Evolutionary conservation across 1,140 invertebrate species (phyloP).

Genomic region (Macrocentrus cingulum): DNA sequence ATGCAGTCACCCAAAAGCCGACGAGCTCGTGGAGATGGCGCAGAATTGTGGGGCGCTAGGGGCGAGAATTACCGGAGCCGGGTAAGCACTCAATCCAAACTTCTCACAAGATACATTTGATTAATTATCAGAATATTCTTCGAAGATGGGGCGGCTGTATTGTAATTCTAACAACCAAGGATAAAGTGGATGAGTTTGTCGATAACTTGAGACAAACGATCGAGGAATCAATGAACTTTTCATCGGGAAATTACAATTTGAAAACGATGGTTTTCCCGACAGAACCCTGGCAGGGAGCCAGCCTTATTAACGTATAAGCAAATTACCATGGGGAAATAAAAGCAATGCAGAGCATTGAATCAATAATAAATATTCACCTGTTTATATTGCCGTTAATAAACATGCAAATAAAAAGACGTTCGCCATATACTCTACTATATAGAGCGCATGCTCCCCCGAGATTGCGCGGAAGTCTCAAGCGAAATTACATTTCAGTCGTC

Average conservation of each 20-base stretch:
- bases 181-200: slow-evolving; percentile 71
- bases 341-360: slow-evolving; percentile 1
- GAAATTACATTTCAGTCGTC: slow-evolving; percentile 35
- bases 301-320: slow-evolving; percentile 15
- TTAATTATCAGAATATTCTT: too few relatives aligned
- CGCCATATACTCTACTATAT: too few relatives aligned
- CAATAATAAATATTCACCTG: slow-evolving; percentile 6
- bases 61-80: slow-evolving; percentile 90
- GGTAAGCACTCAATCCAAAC: too few relatives aligned
- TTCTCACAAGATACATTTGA: too few relatives aligned
- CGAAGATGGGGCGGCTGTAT: slow-evolving; percentile 93
- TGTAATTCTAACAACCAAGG: slow-evolving; percentile 78
- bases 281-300: slow-evolving; percentile 63
- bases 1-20: slow-evolving; percentile 89
- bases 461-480: neutral
- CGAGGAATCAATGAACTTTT: slow-evolving; percentile 60
- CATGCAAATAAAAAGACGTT: neutral
- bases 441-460: slow-evolving; percentile 35
- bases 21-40: slow-evolving; percentile 81
- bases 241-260: slow-evolving; percentile 37
- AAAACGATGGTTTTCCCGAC: slow-evolving; percentile 64
- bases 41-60: slow-evolving; percentile 72
- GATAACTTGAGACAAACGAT: slow-evolving; percentile 70
- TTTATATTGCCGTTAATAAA: too few relatives aligned
- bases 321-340: too few relatives aligned